Evolutionary conservation across 2,888 invertebrate species (phyloP).

Genomic region (Eupithecia subumbrata): DNA sequence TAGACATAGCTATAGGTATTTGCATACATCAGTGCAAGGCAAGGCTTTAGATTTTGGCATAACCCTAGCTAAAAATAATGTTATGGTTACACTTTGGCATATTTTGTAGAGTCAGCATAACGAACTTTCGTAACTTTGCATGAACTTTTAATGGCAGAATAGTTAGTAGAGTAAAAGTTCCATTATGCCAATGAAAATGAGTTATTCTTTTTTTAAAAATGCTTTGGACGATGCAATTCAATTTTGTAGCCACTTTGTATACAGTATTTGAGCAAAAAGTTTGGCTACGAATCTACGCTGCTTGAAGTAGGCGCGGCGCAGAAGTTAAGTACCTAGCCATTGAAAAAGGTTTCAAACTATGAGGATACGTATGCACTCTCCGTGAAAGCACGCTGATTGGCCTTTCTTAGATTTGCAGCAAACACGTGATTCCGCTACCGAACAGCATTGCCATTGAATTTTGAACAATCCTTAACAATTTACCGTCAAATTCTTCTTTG

Average conservation of each 20-base stretch:
- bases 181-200: conserved; percentile 14
- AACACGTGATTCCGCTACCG: conserved; percentile 40
- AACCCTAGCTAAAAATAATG: conserved; percentile 18
- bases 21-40: background rate
- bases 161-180: conserved; percentile 17
- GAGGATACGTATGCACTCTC: conserved; percentile 36
- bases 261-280: conserved; percentile 15
- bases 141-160: conserved; percentile 33
- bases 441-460: conserved; percentile 29
- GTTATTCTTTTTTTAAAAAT: conserved; percentile 1
- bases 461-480: conserved; percentile 27
- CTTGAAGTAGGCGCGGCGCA: conserved; percentile 19
- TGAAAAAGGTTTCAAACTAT: conserved; percentile 32
- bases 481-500: conserved; percentile 10
- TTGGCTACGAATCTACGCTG: conserved; percentile 11
- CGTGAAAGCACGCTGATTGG: conserved; percentile 43
- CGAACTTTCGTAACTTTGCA: conserved; percentile 27
- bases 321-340: conserved; percentile 19
- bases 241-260: conserved; percentile 3
- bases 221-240: background rate
- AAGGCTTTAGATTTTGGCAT: background rate
- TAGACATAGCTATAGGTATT: conserved; percentile 5
- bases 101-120: conserved; percentile 22
- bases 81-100: conserved; percentile 16
- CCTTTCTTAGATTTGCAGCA: conserved; percentile 34